phyloP scores from a whole-genome alignment of 2,888 invertebrate species.

The Tenthredo distinguenda region DNA sequence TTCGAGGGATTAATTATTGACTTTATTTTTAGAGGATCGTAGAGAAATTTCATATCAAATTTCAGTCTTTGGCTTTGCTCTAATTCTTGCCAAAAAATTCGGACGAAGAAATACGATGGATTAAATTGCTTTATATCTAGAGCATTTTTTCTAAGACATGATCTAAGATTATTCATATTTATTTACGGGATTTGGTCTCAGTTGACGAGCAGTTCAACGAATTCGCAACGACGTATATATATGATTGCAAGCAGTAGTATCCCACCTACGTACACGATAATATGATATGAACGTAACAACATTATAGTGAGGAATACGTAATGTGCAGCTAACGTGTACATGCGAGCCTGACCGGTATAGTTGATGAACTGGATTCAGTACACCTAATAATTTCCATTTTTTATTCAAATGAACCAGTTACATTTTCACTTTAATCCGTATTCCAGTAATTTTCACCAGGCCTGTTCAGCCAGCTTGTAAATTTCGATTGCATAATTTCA shows the following conservation, averaged over 20 bases:
- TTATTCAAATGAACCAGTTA: constrained; percentile 11
- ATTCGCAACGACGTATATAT: neutral
- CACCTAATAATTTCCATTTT: neutral
- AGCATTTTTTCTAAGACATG: neutral
- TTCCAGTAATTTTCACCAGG: neutral
- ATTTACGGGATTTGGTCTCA: neutral
- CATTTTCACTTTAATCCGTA: neutral
- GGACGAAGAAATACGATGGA: neutral
- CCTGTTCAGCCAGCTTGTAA: neutral
- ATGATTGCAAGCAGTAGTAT: neutral
- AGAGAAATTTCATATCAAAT: neutral
- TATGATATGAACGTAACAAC: neutral
- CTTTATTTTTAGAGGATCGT: too few relatives aligned
- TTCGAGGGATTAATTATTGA: too few relatives aligned
- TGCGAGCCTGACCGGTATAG: neutral
- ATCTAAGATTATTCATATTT: neutral
- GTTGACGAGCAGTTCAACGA: neutral
- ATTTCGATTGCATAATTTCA: constrained; percentile 15
- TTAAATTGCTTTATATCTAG: neutral
- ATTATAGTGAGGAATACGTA: neutral
- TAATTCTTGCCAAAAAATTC: neutral
- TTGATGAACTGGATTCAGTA: neutral
- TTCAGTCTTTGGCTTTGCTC: neutral
- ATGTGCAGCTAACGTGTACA: neutral
- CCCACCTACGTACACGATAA: neutral